These are phyloP conservation scores for Phylloscopus collybita DNA, from an alignment of 2,797 vertebrate genomes.

Conservation along the genomic window DNA sequence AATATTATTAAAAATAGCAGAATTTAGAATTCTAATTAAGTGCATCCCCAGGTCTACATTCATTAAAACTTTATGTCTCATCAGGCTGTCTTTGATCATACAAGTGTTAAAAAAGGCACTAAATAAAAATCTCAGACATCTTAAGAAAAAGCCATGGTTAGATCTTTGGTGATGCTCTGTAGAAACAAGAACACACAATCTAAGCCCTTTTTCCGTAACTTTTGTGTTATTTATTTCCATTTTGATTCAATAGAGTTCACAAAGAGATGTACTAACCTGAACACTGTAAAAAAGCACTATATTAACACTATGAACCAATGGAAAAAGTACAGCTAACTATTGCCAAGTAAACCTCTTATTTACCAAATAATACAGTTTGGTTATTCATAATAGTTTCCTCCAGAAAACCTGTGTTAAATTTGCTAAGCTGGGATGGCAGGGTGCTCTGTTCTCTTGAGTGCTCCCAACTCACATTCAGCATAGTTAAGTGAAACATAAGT, in stretches of 20 bases:
- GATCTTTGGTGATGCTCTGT: background rate
- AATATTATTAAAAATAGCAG: background rate
- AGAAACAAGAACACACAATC: background rate
- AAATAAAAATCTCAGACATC: background rate
- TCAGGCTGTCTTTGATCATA: background rate
- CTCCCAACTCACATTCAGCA: background rate
- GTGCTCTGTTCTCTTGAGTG: background rate
- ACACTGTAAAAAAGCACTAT: background rate
- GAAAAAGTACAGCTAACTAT: background rate
- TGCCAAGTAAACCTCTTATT: background rate
- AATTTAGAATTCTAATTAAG: background rate
- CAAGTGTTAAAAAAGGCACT: background rate
- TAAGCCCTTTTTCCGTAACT: background rate
- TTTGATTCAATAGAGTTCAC: background rate
- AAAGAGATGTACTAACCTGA: background rate
- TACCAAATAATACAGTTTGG: background rate
- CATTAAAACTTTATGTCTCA: background rate
- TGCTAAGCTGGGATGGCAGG: background rate
- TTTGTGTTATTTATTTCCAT: background rate
- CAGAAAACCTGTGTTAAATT: background rate
- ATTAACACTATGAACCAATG: background rate
- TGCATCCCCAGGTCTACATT: background rate
- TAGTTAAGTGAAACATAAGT: background rate
- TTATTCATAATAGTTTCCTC: background rate
- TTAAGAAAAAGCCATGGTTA: background rate